Evolutionary conservation across 2,888 invertebrate genomes (phyloP), one percentile per base, ranked within the genome.

Genomic region (Volucella bombylans): DNA sequence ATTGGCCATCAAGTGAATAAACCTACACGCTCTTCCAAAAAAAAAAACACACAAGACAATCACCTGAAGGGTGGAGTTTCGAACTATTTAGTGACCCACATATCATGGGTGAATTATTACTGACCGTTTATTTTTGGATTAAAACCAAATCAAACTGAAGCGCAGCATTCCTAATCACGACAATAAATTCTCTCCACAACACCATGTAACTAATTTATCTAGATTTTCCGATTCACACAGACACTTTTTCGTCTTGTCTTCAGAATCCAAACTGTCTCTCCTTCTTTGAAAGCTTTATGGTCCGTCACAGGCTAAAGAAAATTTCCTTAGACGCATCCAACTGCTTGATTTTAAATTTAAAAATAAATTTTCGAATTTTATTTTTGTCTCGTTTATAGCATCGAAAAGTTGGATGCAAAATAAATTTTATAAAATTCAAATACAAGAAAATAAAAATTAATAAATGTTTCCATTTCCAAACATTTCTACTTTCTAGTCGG

Each of bases 51-150:
- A 18, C 18, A 23, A 1, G 3, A 23, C 38, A 23, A 54, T 54
- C 54, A 54, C 54, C n/a, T 55, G 55, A 55, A 31, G 31, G 8
- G 55, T 38, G 55, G 55, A 55, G 38, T 18, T 55, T 23, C 55
- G 31, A 55, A 38, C 55, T 38, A 23, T 55, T 55, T 55, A 55
- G 18, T 55, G 55, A 55, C 31, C 38, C 55, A 55, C 31, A 55
- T 55, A 38, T 23, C 55, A 14, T 31, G 31, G 12, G 31, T 55
- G 12, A 55, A 55, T 55, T 55, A 55, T 55, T 55, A 55, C 31
- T 38, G 38, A 55, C 31, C 38, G 38, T 23, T 55, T 55, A 55
- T 55, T 55, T 55, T 55, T 55, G 11, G 45, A 45, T 45, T 45
- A 31, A 31, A 31, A 31, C 31, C 31, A 59, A 59, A 59, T 59